phyloP scores from a whole-genome alignment of 2,797 vertebrate species.

The Threskiornis aethiopicus region DNA sequence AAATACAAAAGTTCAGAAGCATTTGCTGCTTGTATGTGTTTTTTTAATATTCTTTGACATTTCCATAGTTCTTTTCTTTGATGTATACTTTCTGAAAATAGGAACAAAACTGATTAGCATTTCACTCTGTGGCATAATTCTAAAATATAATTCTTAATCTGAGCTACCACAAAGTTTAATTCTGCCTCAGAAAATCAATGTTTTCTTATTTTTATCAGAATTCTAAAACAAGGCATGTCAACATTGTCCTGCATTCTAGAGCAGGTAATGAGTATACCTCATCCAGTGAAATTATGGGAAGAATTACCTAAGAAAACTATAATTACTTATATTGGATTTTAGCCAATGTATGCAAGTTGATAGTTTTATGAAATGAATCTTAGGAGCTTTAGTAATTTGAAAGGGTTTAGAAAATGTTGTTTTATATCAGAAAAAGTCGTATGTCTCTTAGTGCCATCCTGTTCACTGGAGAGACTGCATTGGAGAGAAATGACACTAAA shows the following conservation, averaged over 20 bases:
- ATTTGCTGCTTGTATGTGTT: background rate
- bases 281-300: background rate
- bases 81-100: background rate
- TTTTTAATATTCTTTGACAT: background rate
- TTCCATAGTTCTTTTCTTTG: background rate
- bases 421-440: background rate
- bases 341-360: background rate
- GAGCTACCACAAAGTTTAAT: background rate
- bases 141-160: background rate
- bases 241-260: background rate
- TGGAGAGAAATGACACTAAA: background rate
- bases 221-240: background rate
- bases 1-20: background rate
- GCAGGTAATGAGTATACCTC: background rate
- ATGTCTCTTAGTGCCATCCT: background rate
- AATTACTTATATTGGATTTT: background rate
- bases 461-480: background rate
- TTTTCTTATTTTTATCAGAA: background rate
- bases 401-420: background rate
- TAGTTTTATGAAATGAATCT: background rate
- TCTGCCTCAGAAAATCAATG: background rate
- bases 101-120: background rate
- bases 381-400: background rate
- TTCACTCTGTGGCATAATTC: background rate
- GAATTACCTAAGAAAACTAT: background rate